phyloP scores from a whole-genome alignment of 2,797 vertebrate species.

The Eulemur rubriventer region DNA sequence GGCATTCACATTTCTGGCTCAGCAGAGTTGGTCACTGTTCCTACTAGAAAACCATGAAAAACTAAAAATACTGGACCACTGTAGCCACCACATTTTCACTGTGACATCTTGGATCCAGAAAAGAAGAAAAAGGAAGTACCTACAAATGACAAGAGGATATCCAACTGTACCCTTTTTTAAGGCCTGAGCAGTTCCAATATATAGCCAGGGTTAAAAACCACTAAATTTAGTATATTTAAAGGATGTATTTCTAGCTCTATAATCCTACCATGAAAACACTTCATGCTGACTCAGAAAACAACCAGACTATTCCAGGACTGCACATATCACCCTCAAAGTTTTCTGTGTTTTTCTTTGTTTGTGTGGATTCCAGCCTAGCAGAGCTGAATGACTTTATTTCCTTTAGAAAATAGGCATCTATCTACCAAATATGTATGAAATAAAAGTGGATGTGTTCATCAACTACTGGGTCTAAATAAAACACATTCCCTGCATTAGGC shows the following conservation, averaged over 20 bases:
- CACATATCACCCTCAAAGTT: not conserved
- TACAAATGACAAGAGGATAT: not conserved
- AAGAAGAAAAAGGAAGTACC: not conserved
- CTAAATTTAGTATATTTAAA: not conserved
- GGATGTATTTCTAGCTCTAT: not conserved
- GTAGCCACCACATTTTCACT: conserved; percentile 91
- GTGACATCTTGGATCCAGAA: not conserved
- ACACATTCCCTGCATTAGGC: not conserved
- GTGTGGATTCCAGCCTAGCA: not conserved
- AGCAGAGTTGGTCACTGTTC: conserved; percentile 92
- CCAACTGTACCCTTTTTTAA: not conserved
- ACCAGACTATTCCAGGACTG: not conserved
- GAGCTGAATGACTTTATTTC: conserved; percentile 2
- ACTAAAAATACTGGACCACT: conserved; percentile 93
- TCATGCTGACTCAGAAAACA: not conserved
- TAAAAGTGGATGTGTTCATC: conserved; percentile 19
- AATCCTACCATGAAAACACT: not conserved
- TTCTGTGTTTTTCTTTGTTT: not conserved
- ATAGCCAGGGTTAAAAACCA: not conserved
- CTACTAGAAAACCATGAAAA: conserved; percentile 93
- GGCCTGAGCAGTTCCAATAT: not conserved
- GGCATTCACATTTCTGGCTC: conserved; percentile 93
- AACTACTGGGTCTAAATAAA: conserved; percentile 30
- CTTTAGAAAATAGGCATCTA: conserved; percentile 30
- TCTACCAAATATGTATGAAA: not conserved